Evolutionary conservation across 2,888 invertebrate species (phyloP).

Genomic region (Metallyticus violacea): DNA sequence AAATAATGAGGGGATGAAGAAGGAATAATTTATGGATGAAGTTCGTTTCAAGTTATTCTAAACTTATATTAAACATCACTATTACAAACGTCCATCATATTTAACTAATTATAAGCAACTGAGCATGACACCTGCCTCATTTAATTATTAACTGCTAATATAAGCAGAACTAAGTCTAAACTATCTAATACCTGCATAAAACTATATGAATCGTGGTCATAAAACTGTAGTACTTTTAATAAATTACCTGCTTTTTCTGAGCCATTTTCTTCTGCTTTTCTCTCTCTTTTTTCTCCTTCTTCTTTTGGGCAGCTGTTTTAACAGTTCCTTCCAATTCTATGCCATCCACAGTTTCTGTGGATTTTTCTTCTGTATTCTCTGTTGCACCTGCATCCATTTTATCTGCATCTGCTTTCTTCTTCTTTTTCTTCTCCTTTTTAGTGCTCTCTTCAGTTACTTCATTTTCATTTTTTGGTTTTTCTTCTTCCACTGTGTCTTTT

Average conservation of each 20-base stretch:
- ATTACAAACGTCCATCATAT: too few relatives aligned
- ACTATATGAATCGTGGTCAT: too few relatives aligned
- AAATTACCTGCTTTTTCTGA: constrained; percentile 57
- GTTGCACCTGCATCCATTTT: constrained; percentile 44
- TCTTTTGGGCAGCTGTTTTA: constrained; percentile 83
- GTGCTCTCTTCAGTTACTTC: constrained; percentile 32
- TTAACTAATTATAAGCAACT: too few relatives aligned
- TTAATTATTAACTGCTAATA: too few relatives aligned
- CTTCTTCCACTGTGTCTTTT: constrained; percentile 46
- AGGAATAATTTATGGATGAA: too few relatives aligned
- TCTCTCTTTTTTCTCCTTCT: constrained; percentile 83
- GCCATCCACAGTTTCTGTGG: constrained; percentile 52
- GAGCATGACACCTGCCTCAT: too few relatives aligned
- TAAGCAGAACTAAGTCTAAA: too few relatives aligned
- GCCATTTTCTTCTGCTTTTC: constrained; percentile 73
- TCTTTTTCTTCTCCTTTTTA: constrained; percentile 33
- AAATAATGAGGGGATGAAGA: too few relatives aligned
- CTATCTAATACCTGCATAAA: too few relatives aligned
- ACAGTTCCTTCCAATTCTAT: constrained; percentile 59
- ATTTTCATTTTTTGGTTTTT: constrained; percentile 36
- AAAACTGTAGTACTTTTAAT: too few relatives aligned
- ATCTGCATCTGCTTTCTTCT: constrained; percentile 42
- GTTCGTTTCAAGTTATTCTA: too few relatives aligned
- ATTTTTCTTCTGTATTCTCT: constrained; percentile 47
- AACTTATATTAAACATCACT: too few relatives aligned